Conservation (phyloP, 2,888 invertebrate species). For the Megastigmus dorsalis region DNA sequence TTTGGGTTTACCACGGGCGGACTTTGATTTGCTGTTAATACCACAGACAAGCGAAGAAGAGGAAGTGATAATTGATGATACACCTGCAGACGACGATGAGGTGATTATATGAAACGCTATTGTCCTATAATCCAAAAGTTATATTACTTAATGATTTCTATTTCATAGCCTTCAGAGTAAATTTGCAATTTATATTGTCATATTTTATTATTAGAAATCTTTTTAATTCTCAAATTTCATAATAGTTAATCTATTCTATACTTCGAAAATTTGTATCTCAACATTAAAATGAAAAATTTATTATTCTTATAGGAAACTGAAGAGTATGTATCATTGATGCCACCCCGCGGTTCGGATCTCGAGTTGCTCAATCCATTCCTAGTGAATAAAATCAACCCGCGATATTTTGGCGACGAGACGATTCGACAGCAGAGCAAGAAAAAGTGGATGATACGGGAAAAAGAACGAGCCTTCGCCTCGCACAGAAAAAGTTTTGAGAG, state of each 20-base stretch:
- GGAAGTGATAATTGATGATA: conserved; percentile 25
- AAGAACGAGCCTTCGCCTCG: conserved; percentile 52
- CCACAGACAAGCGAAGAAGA: conserved; percentile 63
- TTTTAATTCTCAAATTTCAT: neutral
- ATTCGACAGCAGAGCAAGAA: conserved; percentile 48
- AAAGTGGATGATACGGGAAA: conserved; percentile 65
- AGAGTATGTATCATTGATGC: conserved; percentile 56
- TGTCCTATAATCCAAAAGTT: neutral
- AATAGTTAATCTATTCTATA: neutral
- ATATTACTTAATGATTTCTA: neutral
- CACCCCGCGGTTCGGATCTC: conserved; percentile 56
- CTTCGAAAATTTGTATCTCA: neutral
- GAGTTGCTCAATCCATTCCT: conserved; percentile 58
- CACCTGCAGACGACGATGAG: conserved; percentile 11
- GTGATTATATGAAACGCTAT: conserved; percentile 7
- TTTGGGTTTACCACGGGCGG: conserved; percentile 77
- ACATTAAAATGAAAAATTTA: neutral
- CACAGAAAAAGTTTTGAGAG: too few species aligned
- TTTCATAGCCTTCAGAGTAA: too few species aligned
- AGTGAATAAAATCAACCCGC: conserved; percentile 25
- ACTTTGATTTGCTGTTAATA: conserved; percentile 79
- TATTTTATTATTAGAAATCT: neutral
- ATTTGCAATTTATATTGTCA: neutral
- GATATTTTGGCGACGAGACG: neutral
- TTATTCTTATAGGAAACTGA: conserved; percentile 24